Conservation (phyloP, 2,113 vertebrate species). For the Ceyx margarethae region DNA sequence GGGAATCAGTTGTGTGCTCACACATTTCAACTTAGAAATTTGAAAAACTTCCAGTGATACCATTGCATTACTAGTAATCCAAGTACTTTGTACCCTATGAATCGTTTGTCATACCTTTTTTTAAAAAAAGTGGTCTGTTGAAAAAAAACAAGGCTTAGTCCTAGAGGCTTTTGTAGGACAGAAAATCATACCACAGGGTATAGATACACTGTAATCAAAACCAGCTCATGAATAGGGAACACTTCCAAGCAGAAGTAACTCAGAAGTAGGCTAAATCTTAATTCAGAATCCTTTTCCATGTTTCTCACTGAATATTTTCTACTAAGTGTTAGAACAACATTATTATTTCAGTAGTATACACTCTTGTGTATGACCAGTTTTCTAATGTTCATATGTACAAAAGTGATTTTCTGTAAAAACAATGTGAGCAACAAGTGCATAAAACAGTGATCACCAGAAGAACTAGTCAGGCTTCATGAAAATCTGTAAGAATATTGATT, state of each 20-base stretch:
- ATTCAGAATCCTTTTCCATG: background rate
- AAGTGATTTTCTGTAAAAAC: background rate
- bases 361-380: background rate
- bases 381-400: background rate
- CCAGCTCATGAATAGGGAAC: background rate
- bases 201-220: background rate
- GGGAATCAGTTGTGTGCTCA: background rate
- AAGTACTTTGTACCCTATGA: background rate
- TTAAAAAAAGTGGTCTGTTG: background rate
- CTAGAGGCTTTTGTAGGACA: background rate
- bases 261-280: background rate
- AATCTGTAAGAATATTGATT: background rate
- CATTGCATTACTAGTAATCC: background rate
- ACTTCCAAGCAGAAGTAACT: background rate
- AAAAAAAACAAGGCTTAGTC: background rate
- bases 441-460: background rate
- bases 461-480: background rate
- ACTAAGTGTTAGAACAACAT: background rate
- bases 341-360: background rate
- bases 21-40: background rate
- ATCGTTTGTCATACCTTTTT: background rate
- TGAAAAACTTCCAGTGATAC: background rate
- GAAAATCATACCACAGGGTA: background rate
- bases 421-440: accelerated
- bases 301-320: background rate